Base-by-base conservation (phyloP, 2,888 invertebrate genomes). In the Athripsodes cinereus region DNA sequence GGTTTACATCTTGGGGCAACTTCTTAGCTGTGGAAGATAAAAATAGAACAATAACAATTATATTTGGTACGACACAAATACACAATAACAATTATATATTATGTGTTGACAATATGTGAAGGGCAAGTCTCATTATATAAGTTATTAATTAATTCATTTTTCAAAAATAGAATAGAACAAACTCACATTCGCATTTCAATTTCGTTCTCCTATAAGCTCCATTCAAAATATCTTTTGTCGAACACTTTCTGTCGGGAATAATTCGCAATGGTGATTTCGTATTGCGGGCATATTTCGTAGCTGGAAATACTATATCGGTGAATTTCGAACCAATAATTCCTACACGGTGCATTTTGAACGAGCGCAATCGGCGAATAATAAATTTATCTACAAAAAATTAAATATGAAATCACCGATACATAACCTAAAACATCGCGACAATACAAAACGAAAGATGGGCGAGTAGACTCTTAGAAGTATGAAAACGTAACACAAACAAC, bases 1-100 rank as follows among this genome's bases (percentile, higher is more conserved):
- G 84, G 69, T 93, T 90, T 1, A 94, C 93, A 80, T 93, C 89
- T 69, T 85, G 84, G 2, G 93, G 93, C 26, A 92, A 73, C 70
- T 93, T 93, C 71, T 92, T 92, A 1, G 92, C 92, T 92, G 68
- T 40, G 40, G 16, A 40, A 40, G 40, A n/a, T 40, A 40, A 61
- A 79, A 77, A 53, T 31, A 51, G 22, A 53, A 34, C 22, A 53
- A 53, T 55, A 26, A 31, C 47, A 22, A 11, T 26, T 34, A 57
- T 31, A 40, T 21, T 44, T 20, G 16, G 6, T 18, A 52, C 34
- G 34, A 40, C 20, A 59, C 18, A 16, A 34, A 21, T 19, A 19
- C 26, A 6, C 22, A 49, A n/a, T 40, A 13, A 31, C 11, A 48
- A 47, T 61, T 48, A 46, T 54, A 54, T 22, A 47, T 46, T 47